A percentile compares a stretch with the other conserved stretches of the same genome.
phyloP scores from a whole-genome alignment of 2,113 vertebrate species.

The Aplodontia rufa region DNA sequence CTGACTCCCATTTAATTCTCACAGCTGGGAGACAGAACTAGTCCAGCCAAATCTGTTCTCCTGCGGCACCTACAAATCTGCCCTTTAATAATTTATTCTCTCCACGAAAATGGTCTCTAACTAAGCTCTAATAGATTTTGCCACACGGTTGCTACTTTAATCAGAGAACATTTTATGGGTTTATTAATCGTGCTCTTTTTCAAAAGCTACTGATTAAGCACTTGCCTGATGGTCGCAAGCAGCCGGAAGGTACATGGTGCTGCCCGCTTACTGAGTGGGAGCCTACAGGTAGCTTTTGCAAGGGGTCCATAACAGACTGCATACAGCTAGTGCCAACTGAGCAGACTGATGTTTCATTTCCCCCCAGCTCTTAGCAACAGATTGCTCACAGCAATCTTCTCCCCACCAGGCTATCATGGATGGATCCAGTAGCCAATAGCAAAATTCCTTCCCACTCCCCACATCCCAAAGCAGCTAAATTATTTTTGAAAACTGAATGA shows the following conservation, averaged over 20 bases:
- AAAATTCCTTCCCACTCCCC: constrained; percentile 4
- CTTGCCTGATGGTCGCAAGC: constrained; percentile 65
- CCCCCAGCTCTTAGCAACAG: constrained; percentile 25
- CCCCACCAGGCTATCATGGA: constrained; percentile 53
- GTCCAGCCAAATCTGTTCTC: constrained; percentile 69
- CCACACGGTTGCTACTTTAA: constrained; percentile 62
- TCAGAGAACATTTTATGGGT: constrained; percentile 72
- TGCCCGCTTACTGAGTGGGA: constrained; percentile 12
- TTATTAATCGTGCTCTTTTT: constrained; percentile 74
- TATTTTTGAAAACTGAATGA: constrained; percentile 77
- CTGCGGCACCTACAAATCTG: constrained; percentile 72
- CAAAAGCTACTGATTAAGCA: constrained; percentile 78
- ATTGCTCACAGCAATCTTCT: constrained; percentile 52
- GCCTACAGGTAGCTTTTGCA: constrained; percentile 72
- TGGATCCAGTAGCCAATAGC: constrained; percentile 64
- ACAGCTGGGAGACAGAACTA: constrained; percentile 75
- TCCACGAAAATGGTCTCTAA: constrained; percentile 66
- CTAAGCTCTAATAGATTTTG: constrained; percentile 75
- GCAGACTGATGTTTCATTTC: constrained; percentile 46
- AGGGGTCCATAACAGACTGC: constrained; percentile 67
- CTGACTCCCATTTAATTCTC: constrained; percentile 71
- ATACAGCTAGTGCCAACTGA: constrained; percentile 69
- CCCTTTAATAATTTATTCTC: constrained; percentile 77
- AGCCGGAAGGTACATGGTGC: constrained; percentile 66
- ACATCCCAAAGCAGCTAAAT: constrained; percentile 53